phyloP scores from a whole-genome alignment of 53 echinoderm and acorn worm genomes.

The Arbacia lixula region DNA sequence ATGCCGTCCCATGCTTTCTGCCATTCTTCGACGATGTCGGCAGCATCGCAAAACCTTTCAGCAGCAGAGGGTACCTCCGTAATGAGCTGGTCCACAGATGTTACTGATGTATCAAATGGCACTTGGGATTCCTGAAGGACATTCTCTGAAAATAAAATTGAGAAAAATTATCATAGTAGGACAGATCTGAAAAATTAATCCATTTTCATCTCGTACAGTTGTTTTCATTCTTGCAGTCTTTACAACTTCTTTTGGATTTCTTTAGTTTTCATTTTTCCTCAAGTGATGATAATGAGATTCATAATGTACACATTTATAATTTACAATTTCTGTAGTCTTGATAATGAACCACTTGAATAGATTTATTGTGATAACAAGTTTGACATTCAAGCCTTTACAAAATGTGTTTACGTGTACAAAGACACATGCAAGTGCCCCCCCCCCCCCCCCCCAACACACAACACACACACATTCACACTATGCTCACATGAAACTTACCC shows the following conservation, averaged over 20 bases:
- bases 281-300: constrained; percentile 11
- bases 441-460: too few relatives aligned
- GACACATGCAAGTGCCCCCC: too few relatives aligned
- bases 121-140: constrained; percentile 49
- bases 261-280: not conserved
- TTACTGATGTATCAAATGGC: constrained; percentile 35
- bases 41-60: not conserved
- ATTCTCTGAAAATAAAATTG: constrained; percentile 62
- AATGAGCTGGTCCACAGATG: constrained; percentile 60
- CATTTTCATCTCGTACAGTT: not conserved
- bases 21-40: constrained; percentile 60
- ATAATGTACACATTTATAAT: not conserved
- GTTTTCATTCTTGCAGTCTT: not conserved
- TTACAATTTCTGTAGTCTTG: not conserved
- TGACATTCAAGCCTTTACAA: not conserved
- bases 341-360: not conserved
- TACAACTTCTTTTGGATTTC: too few relatives aligned
- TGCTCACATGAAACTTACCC: not conserved
- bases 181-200: not conserved
- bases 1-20: constrained; percentile 68
- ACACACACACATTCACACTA: not conserved
- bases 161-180: constrained; percentile 8
- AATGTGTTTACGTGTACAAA: too few relatives aligned
- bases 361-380: too few relatives aligned
- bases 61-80: constrained; percentile 13